These are phyloP conservation scores for Brenthis ino DNA, from an alignment of 2,888 invertebrate species.

Conservation along the genomic window DNA sequence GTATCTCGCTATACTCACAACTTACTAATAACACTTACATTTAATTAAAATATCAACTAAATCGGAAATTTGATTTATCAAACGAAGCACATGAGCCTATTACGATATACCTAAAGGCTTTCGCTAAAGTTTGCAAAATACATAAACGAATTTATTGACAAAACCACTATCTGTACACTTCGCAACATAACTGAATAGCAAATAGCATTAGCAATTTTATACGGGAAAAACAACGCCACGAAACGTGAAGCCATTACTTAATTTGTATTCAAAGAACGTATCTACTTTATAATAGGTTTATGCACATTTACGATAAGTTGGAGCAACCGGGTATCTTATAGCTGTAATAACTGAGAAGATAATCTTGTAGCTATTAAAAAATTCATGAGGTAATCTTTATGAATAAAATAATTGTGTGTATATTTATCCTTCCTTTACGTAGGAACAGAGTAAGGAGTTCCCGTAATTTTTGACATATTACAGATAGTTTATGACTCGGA, in stretches of 20 bases:
- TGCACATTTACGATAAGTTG: slow-evolving; percentile 27
- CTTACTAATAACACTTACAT: no score
- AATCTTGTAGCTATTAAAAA: background rate
- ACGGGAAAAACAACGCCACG: slow-evolving; percentile 29
- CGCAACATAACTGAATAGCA: slow-evolving; percentile 30
- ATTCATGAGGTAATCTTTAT: background rate
- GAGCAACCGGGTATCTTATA: slow-evolving; percentile 14
- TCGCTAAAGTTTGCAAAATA: background rate
- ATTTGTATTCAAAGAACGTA: slow-evolving; percentile 36
- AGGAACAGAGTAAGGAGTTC: no score
- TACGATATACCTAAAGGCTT: background rate
- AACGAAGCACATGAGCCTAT: background rate
- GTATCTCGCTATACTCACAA: no score
- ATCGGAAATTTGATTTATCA: background rate
- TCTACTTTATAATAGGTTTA: slow-evolving; percentile 34
- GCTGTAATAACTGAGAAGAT: background rate
- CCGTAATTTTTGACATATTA: no score
- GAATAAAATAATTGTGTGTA: no score
- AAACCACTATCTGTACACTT: slow-evolving; percentile 14
- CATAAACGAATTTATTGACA: background rate
- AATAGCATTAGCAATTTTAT: slow-evolving; percentile 35
- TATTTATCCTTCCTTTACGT: no score
- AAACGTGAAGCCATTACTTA: slow-evolving; percentile 29
- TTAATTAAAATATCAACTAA: background rate
- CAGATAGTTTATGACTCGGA: no score